phyloP scores from a whole-genome alignment of 2,113 vertebrate genomes.

The Calyptomena viridis region DNA sequence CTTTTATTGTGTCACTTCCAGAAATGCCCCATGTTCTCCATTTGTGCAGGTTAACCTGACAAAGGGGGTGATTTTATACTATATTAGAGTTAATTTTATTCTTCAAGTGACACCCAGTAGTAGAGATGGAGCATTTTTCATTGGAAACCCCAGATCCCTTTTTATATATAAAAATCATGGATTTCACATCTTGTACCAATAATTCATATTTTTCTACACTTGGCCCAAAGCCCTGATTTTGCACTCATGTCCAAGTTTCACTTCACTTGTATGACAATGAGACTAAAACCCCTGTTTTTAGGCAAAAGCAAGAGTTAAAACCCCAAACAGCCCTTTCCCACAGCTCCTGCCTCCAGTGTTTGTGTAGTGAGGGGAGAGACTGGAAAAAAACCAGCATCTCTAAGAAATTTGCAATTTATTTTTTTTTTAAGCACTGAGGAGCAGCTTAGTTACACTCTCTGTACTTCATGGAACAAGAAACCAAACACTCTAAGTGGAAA shows the following conservation, averaged over 20 bases:
- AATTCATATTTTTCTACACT: background rate
- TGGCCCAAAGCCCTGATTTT: background rate
- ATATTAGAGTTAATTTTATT: background rate
- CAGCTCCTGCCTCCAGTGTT: background rate
- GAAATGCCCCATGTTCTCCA: background rate
- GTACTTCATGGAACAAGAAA: slow-evolving; percentile 54
- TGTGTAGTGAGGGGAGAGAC: background rate
- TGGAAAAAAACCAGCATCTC: background rate
- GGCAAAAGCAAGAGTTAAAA: background rate
- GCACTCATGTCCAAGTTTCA: background rate
- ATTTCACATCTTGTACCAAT: background rate
- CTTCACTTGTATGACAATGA: background rate
- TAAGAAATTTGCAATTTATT: slow-evolving; percentile 30
- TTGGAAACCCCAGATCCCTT: background rate
- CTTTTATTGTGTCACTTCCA: background rate
- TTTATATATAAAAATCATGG: background rate
- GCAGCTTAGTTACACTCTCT: slow-evolving; percentile 53
- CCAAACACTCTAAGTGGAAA: slow-evolving; percentile 67
- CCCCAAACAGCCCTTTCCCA: background rate
- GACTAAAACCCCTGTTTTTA: background rate
- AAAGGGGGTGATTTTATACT: background rate
- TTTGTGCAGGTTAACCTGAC: background rate
- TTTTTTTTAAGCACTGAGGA: slow-evolving; percentile 32
- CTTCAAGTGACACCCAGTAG: background rate
- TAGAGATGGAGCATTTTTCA: background rate